Percentiles rank a stretch among this genome's conserved stretches.
These are phyloP conservation scores for Sinohyriopsis cumingii DNA, from an alignment of 2,888 invertebrate species.

Conservation along the genomic window DNA sequence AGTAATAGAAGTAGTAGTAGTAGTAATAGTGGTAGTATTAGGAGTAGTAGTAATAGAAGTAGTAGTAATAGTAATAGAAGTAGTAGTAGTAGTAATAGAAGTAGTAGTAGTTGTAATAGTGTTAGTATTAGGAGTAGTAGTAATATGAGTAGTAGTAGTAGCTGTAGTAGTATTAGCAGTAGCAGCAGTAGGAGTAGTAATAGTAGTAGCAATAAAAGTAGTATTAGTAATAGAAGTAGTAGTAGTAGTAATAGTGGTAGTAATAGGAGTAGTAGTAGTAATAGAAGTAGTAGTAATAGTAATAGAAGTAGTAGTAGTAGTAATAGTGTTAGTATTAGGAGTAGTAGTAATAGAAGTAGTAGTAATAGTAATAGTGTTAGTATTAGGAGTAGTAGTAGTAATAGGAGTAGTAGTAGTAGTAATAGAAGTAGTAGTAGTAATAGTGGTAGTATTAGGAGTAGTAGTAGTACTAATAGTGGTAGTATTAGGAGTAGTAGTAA, in stretches of 20 bases:
- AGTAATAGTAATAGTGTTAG: constrained; percentile 11
- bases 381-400: constrained; percentile 16
- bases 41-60: constrained; percentile 14
- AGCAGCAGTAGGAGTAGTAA: constrained; percentile 20
- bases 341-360: constrained; percentile 19
- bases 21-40: constrained; percentile 19
- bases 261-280: constrained; percentile 17
- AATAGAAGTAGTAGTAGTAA: constrained; percentile 15
- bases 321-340: too few relatives aligned
- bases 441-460: constrained; percentile 16
- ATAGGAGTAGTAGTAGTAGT: constrained; percentile 7
- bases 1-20: constrained; percentile 9
- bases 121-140: constrained; percentile 13
- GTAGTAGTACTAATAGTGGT: too few relatives aligned
- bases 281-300: constrained; percentile 15
- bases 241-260: constrained; percentile 19
- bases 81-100: constrained; percentile 19
- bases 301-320: constrained; percentile 17
- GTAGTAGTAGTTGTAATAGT: constrained; percentile 15
- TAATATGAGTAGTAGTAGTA: constrained; percentile 8
- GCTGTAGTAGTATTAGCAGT: constrained; percentile 12
- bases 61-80: constrained; percentile 17
- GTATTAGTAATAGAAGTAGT: constrained; percentile 12
- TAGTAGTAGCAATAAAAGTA: constrained; percentile 5
- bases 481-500: too few relatives aligned